Percentiles rank a stretch among this genome's conserved stretches.
Conservation (phyloP, 2,888 invertebrate species). For the Thymelicus sylvestris region DNA sequence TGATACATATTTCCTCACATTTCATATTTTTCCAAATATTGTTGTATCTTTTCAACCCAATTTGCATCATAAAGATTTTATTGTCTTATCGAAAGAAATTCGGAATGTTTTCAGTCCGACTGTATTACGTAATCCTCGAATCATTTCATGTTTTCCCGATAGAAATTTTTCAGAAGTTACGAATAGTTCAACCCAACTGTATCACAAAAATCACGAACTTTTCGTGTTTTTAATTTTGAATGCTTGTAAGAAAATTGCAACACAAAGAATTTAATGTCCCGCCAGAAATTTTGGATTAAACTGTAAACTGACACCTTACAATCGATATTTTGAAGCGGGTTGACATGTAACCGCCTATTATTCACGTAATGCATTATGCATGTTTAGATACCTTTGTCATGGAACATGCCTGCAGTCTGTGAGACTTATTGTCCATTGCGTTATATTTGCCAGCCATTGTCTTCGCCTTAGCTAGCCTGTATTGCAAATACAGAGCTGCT, state of each 20-base stretch:
- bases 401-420: slow-evolving; percentile 54
- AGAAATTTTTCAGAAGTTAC: background rate
- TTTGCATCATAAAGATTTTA: too few relatives aligned
- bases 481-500: slow-evolving; percentile 25
- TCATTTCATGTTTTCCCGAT: slow-evolving; percentile 8
- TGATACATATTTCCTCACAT: too few relatives aligned
- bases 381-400: slow-evolving; percentile 39
- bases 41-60: too few relatives aligned
- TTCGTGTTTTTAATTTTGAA: too few relatives aligned
- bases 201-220: too few relatives aligned
- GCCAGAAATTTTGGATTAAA: background rate
- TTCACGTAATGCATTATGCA: slow-evolving; percentile 35
- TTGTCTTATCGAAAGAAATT: too few relatives aligned
- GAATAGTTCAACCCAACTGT: too few relatives aligned
- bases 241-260: background rate
- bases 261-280: too few relatives aligned
- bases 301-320: slow-evolving; percentile 17
- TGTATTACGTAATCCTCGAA: too few relatives aligned
- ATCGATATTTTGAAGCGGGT: slow-evolving; percentile 5
- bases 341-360: slow-evolving; percentile 22
- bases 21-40: too few relatives aligned
- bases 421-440: slow-evolving; percentile 54
- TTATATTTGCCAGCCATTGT: slow-evolving; percentile 3
- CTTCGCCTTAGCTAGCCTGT: slow-evolving; percentile 18
- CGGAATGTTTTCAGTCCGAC: too few relatives aligned